Conservation (phyloP, 2,888 invertebrate species). For the Leptura quadrifasciata region DNA sequence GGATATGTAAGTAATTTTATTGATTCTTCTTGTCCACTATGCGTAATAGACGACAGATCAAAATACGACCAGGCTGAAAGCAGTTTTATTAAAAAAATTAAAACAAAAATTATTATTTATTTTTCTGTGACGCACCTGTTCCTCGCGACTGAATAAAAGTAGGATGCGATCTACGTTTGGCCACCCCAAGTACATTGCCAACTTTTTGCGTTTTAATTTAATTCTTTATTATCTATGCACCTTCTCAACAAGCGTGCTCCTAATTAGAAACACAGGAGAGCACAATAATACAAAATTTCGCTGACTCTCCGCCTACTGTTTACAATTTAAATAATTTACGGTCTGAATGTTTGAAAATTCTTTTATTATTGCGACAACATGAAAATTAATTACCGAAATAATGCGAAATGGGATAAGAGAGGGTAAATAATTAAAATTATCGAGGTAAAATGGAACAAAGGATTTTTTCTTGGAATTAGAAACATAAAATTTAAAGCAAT, state of each 20-base stretch:
- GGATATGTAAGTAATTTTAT: too few relatives aligned
- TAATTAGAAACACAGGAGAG: conserved; percentile 54
- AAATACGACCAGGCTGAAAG: too few relatives aligned
- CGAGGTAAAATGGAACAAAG: neutral
- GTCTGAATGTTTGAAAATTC: neutral
- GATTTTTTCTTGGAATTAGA: too few relatives aligned
- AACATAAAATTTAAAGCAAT: too few relatives aligned
- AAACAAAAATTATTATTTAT: too few relatives aligned
- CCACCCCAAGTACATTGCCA: conserved; percentile 27
- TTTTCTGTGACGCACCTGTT: neutral
- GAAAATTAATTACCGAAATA: conserved; percentile 31
- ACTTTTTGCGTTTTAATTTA: conserved; percentile 63
- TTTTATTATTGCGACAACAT: neutral
- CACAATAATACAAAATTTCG: conserved; percentile 35
- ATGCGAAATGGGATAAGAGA: conserved; percentile 18
- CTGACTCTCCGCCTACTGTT: conserved; percentile 8
- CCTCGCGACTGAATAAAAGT: neutral
- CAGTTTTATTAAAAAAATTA: too few relatives aligned
- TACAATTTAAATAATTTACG: conserved; percentile 15
- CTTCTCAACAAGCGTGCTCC: conserved; percentile 52
- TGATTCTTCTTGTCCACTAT: too few relatives aligned
- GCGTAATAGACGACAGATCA: too few relatives aligned
- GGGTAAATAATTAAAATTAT: conserved; percentile 13
- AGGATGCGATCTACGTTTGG: neutral
- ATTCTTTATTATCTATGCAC: conserved; percentile 64